These are phyloP conservation scores for Nestor notabilis DNA, from an alignment of 2,113 vertebrate species.

Conservation along the genomic window DNA sequence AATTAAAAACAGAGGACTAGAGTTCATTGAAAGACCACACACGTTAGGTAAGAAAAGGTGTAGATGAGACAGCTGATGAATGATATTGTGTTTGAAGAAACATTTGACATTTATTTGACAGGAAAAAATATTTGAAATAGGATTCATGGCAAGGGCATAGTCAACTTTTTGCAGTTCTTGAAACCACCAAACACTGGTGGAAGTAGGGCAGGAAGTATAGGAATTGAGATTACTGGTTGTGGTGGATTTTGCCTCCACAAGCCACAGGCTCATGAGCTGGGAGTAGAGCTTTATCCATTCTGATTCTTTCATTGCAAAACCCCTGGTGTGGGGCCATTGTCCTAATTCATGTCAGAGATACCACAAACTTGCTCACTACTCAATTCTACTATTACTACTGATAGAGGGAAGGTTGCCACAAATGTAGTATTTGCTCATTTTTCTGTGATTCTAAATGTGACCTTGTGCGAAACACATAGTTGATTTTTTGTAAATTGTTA, in stretches of 20 bases:
- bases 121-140: background rate
- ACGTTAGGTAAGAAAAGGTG: background rate
- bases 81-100: background rate
- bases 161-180: background rate
- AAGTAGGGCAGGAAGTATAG: background rate
- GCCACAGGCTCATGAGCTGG: background rate
- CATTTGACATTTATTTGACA: background rate
- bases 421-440: background rate
- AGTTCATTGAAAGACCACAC: background rate
- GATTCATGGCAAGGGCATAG: background rate
- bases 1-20: background rate
- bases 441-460: background rate
- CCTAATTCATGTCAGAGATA: background rate
- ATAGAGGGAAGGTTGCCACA: background rate
- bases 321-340: fast-evolving
- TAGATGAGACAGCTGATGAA: background rate
- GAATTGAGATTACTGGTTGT: background rate
- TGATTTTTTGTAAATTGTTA: background rate
- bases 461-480: background rate
- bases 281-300: background rate
- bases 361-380: background rate
- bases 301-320: background rate
- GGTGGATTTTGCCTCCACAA: background rate
- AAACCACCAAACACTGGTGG: background rate
- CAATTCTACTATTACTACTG: background rate